phyloP scores from a whole-genome alignment of 2,113 vertebrate genomes.

The Murina feae region DNA sequence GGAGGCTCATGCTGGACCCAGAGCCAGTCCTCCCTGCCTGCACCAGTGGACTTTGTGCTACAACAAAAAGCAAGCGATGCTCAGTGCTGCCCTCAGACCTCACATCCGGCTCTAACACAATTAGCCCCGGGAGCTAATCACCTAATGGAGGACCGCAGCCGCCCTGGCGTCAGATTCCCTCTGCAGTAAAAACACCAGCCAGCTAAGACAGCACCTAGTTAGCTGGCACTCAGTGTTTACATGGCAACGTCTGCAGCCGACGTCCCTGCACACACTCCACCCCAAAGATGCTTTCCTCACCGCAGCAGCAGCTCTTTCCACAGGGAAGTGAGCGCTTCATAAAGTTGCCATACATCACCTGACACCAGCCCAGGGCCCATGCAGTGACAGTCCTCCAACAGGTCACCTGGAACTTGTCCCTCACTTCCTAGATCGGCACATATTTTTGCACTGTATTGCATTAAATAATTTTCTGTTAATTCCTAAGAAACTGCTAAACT shows the following conservation, averaged over 20 bases:
- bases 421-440: fast-evolving
- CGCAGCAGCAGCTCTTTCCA: not conserved
- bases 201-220: constrained; percentile 80
- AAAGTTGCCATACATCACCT: not conserved
- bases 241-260: constrained; percentile 80
- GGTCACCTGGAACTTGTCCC: not conserved
- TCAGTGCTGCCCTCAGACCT: constrained; percentile 71
- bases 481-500: not conserved
- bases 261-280: not conserved
- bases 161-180: constrained; percentile 87
- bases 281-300: not conserved
- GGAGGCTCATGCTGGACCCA: constrained; percentile 49
- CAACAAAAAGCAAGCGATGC: constrained; percentile 67
- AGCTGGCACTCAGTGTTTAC: constrained; percentile 82
- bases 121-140: constrained; percentile 86
- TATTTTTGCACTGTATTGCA: fast-evolving
- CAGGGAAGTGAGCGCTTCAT: fast-evolving
- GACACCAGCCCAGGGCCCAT: fast-evolving
- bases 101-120: constrained; percentile 87
- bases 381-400: not conserved
- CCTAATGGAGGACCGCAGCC: constrained; percentile 82
- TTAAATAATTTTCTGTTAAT: not conserved
- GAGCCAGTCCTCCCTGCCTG: constrained; percentile 46
- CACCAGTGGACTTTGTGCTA: constrained; percentile 59
- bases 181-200: constrained; percentile 83